Conservation (phyloP, 2,113 vertebrate species). For the Nibea albiflora region DNA sequence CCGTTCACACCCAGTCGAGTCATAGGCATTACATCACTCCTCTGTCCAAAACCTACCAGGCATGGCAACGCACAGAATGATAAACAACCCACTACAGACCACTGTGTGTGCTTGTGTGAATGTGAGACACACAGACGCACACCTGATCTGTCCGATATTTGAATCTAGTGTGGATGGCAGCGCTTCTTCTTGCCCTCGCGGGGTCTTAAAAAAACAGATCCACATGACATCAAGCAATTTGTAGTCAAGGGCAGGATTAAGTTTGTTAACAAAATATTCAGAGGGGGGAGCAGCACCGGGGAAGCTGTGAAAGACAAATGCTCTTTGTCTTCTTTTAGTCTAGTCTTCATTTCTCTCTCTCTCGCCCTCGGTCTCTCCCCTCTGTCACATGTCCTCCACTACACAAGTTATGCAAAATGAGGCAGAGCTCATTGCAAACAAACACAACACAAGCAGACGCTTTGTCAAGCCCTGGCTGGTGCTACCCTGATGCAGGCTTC, state of each 20-base stretch:
- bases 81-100: slow-evolving; percentile 40
- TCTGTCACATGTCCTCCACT: slow-evolving; percentile 82
- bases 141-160: slow-evolving; percentile 33
- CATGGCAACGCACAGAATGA: slow-evolving; percentile 28
- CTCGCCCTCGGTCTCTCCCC: slow-evolving; percentile 71
- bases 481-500: slow-evolving; percentile 53
- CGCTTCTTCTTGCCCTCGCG: slow-evolving; percentile 21
- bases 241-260: slow-evolving; percentile 71
- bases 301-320: slow-evolving; percentile 66
- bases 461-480: slow-evolving; percentile 76
- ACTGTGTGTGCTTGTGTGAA: slow-evolving; percentile 34
- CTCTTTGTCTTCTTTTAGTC: slow-evolving; percentile 72
- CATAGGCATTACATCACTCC: slow-evolving; percentile 70
- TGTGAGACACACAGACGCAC: slow-evolving; percentile 2
- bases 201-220: slow-evolving; percentile 52
- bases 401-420: slow-evolving; percentile 85
- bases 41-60: slow-evolving; percentile 55
- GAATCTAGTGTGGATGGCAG: slow-evolving; percentile 27
- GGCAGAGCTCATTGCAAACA: slow-evolving; percentile 82
- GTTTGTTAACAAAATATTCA: slow-evolving; percentile 77
- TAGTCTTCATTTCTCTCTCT: slow-evolving; percentile 59
- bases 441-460: slow-evolving; percentile 80
- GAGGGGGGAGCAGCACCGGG: slow-evolving; percentile 53
- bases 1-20: slow-evolving; percentile 59
- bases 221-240: slow-evolving; percentile 72